These are phyloP conservation scores for Chiloscyllium plagiosum DNA, from an alignment of 2,113 vertebrate species.

Conservation along the genomic window DNA sequence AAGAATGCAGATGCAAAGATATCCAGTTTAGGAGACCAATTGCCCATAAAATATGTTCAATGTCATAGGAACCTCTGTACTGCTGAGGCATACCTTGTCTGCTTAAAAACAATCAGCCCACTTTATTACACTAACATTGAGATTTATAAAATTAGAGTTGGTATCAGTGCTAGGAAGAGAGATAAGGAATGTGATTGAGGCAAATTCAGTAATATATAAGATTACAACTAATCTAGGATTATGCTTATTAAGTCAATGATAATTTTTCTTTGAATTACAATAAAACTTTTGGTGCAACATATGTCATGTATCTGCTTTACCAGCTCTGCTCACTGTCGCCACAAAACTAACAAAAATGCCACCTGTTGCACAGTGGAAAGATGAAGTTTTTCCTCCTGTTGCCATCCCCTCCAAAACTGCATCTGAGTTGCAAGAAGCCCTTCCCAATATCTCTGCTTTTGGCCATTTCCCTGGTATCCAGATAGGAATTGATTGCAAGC, in stretches of 20 bases:
- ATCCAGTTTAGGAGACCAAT: neutral
- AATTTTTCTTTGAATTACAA: neutral
- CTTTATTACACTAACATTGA: neutral
- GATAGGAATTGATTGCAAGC: neutral
- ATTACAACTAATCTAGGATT: neutral
- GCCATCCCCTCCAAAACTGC: neutral
- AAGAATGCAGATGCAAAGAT: neutral
- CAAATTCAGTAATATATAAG: neutral
- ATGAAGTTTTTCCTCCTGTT: neutral
- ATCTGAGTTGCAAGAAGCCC: neutral
- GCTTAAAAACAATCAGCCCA: neutral
- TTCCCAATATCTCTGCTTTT: neutral
- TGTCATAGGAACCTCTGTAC: no score
- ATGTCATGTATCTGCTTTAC: neutral
- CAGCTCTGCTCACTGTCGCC: neutral
- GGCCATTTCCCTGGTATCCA: neutral
- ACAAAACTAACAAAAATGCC: neutral
- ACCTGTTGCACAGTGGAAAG: neutral
- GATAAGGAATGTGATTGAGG: neutral
- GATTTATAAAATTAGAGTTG: neutral
- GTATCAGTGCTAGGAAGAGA: neutral
- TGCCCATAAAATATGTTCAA: no score
- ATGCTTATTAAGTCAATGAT: neutral
- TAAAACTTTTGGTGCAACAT: neutral
- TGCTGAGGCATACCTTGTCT: neutral